phyloP scores from a whole-genome alignment of 2,113 vertebrate species.

The Chlorocebus sabaeus region DNA sequence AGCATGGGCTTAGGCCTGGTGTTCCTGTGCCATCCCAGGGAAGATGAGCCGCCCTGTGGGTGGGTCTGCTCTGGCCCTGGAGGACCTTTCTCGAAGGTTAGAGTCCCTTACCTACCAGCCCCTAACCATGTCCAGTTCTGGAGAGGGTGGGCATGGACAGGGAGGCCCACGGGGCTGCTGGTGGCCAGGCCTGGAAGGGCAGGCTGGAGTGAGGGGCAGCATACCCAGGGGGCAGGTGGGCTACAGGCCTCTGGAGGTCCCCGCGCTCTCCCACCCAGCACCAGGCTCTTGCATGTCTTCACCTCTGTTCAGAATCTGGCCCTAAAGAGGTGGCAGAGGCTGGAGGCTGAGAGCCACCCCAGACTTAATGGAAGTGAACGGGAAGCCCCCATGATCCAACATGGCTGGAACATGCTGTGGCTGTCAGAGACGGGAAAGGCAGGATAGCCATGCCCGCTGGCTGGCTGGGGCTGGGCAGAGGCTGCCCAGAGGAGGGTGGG shows the following conservation, averaged over 20 bases:
- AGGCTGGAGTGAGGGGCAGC: neutral
- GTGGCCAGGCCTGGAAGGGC: neutral
- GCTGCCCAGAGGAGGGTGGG: neutral
- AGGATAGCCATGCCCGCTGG: fast-evolving
- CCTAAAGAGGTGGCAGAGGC: neutral
- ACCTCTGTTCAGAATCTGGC: neutral
- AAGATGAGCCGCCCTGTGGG: too few species aligned
- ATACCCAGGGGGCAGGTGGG: fast-evolving
- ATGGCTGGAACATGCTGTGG: fast-evolving
- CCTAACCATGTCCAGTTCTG: neutral
- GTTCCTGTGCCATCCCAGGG: fast-evolving
- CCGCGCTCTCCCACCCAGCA: too few species aligned
- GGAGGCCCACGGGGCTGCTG: neutral
- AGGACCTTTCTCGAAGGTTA: neutral
- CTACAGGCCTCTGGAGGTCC: too few species aligned
- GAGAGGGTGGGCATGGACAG: neutral
- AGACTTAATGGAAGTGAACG: too few species aligned
- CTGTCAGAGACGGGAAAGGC: neutral
- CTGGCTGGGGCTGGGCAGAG: neutral
- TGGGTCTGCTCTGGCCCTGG: neutral
- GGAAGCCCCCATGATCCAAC: too few species aligned
- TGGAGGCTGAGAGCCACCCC: too few species aligned
- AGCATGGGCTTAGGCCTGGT: neutral
- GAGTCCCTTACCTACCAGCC: neutral
- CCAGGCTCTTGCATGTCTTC: neutral